phyloP scores from a whole-genome alignment of 2,888 invertebrate genomes.

The Augochlorella aurata region DNA sequence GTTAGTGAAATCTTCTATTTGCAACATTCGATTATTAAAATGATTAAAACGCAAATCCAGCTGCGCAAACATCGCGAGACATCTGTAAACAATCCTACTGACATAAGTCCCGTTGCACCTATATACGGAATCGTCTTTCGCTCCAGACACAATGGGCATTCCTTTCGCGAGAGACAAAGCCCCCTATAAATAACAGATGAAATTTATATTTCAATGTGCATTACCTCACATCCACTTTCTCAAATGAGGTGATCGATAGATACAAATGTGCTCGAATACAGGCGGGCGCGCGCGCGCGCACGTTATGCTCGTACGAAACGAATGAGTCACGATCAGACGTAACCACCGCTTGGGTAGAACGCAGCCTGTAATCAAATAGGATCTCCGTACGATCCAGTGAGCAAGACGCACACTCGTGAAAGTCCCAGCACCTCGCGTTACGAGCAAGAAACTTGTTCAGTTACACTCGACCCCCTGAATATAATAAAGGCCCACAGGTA shows the following conservation, averaged over 20 bases:
- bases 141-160: background rate
- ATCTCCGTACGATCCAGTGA: slow-evolving; percentile 68
- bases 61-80: background rate
- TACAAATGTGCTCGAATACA: slow-evolving; percentile 43
- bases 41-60: no score
- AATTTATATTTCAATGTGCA: slow-evolving; percentile 59
- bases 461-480: slow-evolving; percentile 31
- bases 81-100: background rate
- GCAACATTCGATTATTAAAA: no score
- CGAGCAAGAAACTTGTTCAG: slow-evolving; percentile 48
- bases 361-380: slow-evolving; percentile 69
- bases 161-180: slow-evolving; percentile 8
- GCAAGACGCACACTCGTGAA: slow-evolving; percentile 65
- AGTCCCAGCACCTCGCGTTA: slow-evolving; percentile 59
- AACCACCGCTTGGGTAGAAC: slow-evolving; percentile 65
- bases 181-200: slow-evolving; percentile 45
- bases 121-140: background rate
- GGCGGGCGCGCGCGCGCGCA: slow-evolving; percentile 2
- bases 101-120: background rate
- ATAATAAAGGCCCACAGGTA: slow-evolving; percentile 23
- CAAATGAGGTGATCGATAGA: slow-evolving; percentile 65
- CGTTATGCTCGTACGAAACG: slow-evolving; percentile 49
- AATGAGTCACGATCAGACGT: slow-evolving; percentile 69
- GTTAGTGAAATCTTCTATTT: no score
- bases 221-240: slow-evolving; percentile 63